Evolutionary conservation across 1,140 invertebrate species (phyloP).

Genomic region (Marisa cornuarietis): DNA sequence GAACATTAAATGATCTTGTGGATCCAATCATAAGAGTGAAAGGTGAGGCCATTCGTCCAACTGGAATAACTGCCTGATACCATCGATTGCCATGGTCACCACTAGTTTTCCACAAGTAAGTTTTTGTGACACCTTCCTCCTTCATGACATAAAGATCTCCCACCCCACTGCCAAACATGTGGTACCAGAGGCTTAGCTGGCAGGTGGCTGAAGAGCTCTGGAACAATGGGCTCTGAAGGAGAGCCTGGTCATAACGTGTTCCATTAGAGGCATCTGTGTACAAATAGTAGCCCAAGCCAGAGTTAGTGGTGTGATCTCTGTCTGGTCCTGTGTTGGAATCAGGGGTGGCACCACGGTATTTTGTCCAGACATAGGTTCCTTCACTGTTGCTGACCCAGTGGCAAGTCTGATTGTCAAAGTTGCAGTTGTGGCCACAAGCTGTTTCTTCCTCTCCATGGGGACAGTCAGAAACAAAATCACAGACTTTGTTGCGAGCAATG

Average conservation of each 20-base stretch:
- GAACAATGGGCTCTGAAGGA: conserved; percentile 37
- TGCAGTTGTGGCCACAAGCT: conserved; percentile 54
- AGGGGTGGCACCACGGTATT: conserved; percentile 48
- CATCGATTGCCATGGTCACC: conserved; percentile 51
- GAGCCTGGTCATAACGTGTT: conserved; percentile 31
- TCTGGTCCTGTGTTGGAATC: conserved; percentile 77
- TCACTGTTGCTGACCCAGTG: conserved; percentile 46
- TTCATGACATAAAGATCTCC: conserved; percentile 40
- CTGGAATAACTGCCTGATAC: conserved; percentile 45
- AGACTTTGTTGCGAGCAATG: conserved; percentile 26
- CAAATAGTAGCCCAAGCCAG: conserved; percentile 76
- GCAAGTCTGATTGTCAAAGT: conserved; percentile 56
- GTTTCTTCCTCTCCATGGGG: conserved; percentile 57
- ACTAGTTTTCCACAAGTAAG: conserved; percentile 30
- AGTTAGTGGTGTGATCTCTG: conserved; percentile 75
- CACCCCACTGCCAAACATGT: conserved; percentile 75
- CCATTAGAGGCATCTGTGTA: conserved; percentile 73
- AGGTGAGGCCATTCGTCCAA: conserved; percentile 46
- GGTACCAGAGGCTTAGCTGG: conserved; percentile 72
- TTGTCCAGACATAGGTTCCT: conserved; percentile 49
- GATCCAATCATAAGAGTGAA: conserved; percentile 57
- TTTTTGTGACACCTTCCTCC: conserved; percentile 34
- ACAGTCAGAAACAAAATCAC: conserved; percentile 59
- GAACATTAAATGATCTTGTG: conserved; percentile 61
- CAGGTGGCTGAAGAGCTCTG: conserved; percentile 48